Percentiles rank a stretch among this genome's conserved stretches.
phyloP scores from a whole-genome alignment of 2,888 invertebrate genomes.

The Eristalis tenax region DNA sequence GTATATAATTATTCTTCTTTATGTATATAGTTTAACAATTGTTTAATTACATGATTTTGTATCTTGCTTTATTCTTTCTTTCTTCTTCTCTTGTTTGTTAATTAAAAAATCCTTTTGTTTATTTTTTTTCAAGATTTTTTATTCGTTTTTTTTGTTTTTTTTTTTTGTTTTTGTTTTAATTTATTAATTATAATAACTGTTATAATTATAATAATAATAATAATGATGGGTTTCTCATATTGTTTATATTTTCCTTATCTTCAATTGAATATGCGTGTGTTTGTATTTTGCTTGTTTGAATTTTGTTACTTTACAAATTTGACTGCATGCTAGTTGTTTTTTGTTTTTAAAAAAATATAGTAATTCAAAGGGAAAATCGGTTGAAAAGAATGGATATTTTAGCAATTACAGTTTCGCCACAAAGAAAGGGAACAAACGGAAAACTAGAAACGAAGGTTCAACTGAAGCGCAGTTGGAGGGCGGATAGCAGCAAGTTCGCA shows the following conservation, averaged over 20 bases:
- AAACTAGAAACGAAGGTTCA: conserved; percentile 8
- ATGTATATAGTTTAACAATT: conserved; percentile 71
- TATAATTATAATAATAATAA: conserved; percentile 68
- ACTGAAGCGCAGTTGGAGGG: not conserved
- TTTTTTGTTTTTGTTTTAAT: conserved; percentile 53
- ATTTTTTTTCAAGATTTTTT: conserved; percentile 55
- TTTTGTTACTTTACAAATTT: conserved; percentile 32
- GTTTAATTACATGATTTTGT: conserved; percentile 59
- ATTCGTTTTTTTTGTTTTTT: conserved; percentile 49
- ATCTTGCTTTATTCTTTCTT: conserved; percentile 30
- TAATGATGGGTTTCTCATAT: conserved; percentile 68
- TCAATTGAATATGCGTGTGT: conserved; percentile 67
- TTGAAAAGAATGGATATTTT: conserved; percentile 14
- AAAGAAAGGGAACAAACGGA: not conserved
- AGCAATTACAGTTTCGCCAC: conserved; percentile 50
- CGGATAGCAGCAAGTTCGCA: too few species aligned
- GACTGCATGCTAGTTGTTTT: not conserved
- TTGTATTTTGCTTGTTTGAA: conserved; percentile 36
- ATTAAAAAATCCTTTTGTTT: conserved; percentile 44
- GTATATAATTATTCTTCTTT: conserved; percentile 62
- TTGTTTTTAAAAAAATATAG: not conserved
- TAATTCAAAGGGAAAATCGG: conserved; percentile 13
- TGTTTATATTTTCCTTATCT: conserved; percentile 59
- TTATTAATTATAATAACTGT: conserved; percentile 70
- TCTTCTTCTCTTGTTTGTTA: conserved; percentile 19